Evolutionary conservation across 2,888 invertebrate species (phyloP), one percentile per base, ranked within the genome.

Genomic region (Cloeon dipterum): DNA sequence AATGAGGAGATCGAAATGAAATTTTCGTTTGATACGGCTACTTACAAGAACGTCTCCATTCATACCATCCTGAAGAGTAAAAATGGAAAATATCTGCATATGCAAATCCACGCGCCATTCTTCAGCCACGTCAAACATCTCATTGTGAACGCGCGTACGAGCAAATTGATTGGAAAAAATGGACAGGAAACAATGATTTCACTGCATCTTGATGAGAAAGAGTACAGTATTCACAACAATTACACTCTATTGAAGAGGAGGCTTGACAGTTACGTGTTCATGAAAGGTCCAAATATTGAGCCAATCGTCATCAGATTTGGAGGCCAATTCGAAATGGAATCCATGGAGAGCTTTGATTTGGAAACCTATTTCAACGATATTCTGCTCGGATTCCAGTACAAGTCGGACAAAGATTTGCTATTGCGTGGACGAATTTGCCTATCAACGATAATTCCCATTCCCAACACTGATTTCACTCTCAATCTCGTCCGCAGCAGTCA

Each of bases 11-110:
- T 29, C 29, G 29, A 29, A n/a, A 16, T 16, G 7, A 29, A 29
- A 29, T 29, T 29, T 29, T n/a, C 29, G 8, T 29, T 29, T 29
- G 29, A 29, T 29, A 29, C 29, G 29, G 5, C 29, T 14, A 29
- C 29, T 8, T 29, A 29, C 16, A 29, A 14, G 29, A 29, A 29
- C 14, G 29, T 29, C 8, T 29, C n/a, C 14, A 29, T 29, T 7
- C 29, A 29, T 16, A 29, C 29, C 7, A 29, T 29, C 14, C 16
- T 29, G 7, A 14, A 29, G 14, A 14, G n/a, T n/a, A 7, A 8
- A 29, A 29, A 29, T n/a, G 14, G 8, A 7, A 29, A 29, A 5
- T n/a, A 29, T 14, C 16, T 29, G 16, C 29, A 14, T 16, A 5
- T 29, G n/a, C 5, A 29, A 5, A 29, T 29, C 7, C 29, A 29